These are phyloP conservation scores for Zaprionus ghesquierei DNA, from an alignment of 1,140 invertebrate species.

Conservation along the genomic window DNA sequence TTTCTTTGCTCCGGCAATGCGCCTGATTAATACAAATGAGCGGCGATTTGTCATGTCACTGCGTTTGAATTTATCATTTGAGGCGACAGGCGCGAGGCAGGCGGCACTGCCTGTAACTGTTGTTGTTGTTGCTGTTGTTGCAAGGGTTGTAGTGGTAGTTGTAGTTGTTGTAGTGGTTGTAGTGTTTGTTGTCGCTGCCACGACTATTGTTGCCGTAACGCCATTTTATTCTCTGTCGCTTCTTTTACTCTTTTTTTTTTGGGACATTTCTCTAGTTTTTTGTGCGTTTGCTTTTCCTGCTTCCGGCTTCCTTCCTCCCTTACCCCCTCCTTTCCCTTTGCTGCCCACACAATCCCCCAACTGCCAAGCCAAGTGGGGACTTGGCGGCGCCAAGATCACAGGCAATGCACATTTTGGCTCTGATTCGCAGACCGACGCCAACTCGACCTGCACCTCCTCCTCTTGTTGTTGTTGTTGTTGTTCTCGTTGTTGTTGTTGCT, in stretches of 20 bases:
- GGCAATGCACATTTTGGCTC: slow-evolving; percentile 72
- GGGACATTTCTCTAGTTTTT: slow-evolving; percentile 38
- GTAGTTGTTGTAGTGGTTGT: slow-evolving; percentile 18
- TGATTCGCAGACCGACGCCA: slow-evolving; percentile 8
- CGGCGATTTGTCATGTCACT: slow-evolving; percentile 80
- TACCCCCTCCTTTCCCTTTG: background rate
- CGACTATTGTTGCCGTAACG: slow-evolving; percentile 66
- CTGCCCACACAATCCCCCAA: slow-evolving; percentile 8
- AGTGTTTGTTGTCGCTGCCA: slow-evolving; percentile 36
- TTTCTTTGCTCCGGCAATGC: slow-evolving; percentile 37
- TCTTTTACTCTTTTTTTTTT: slow-evolving; percentile 27
- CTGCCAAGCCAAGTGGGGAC: background rate
- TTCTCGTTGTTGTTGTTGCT: slow-evolving; percentile 38
- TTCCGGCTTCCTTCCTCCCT: slow-evolving; percentile 58
- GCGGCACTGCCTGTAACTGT: slow-evolving; percentile 41
- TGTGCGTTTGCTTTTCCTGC: slow-evolving; percentile 71
- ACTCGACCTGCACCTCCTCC: background rate
- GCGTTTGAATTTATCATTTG: slow-evolving; percentile 81
- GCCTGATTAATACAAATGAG: slow-evolving; percentile 80
- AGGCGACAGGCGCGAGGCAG: slow-evolving; percentile 62
- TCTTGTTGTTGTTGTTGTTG: slow-evolving; percentile 37
- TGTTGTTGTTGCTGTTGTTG: slow-evolving; percentile 28
- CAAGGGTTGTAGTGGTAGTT: slow-evolving; percentile 18
- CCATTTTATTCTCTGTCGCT: slow-evolving; percentile 38
- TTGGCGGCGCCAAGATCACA: slow-evolving; percentile 69